A percentile compares a stretch with the other conserved stretches of the same genome.
Evolutionary conservation across 2,888 invertebrate genomes (phyloP).

Genomic region (Cataglyphis rosenhaueri): DNA sequence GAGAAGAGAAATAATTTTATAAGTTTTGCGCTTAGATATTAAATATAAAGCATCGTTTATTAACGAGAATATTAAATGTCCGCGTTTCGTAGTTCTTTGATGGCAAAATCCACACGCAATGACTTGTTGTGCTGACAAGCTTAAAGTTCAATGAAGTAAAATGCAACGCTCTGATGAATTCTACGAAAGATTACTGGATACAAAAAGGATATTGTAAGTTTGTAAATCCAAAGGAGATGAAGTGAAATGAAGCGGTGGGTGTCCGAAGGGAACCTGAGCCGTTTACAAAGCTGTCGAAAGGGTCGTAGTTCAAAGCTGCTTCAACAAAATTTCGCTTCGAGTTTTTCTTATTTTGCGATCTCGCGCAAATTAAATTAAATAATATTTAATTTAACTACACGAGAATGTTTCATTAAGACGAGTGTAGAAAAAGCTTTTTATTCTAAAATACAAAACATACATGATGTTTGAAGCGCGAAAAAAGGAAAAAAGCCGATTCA

Average conservation of each 20-base stretch:
- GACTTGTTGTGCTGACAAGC: slow-evolving; percentile 35
- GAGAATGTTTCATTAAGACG: background rate
- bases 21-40: slow-evolving; percentile 13
- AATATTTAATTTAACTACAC: slow-evolving; percentile 25
- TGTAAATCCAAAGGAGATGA: slow-evolving; percentile 29
- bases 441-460: background rate
- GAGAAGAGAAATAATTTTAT: background rate
- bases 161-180: slow-evolving; percentile 12
- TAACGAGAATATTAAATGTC: slow-evolving; percentile 12
- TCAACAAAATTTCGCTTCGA: slow-evolving; percentile 36
- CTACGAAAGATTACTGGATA: background rate
- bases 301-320: slow-evolving; percentile 49
- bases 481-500: background rate
- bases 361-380: background rate
- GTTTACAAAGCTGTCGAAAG: slow-evolving; percentile 39
- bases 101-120: background rate
- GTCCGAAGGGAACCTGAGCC: slow-evolving; percentile 41
- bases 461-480: background rate
- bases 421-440: background rate
- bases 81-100: slow-evolving; percentile 9
- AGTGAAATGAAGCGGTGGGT: slow-evolving; percentile 12
- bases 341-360: slow-evolving; percentile 3
- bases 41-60: background rate
- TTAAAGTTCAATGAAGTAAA: slow-evolving; percentile 26
- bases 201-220: slow-evolving; percentile 20